Evolutionary conservation across 2,113 vertebrate genomes (phyloP).

Genomic region (Octodon degus): DNA sequence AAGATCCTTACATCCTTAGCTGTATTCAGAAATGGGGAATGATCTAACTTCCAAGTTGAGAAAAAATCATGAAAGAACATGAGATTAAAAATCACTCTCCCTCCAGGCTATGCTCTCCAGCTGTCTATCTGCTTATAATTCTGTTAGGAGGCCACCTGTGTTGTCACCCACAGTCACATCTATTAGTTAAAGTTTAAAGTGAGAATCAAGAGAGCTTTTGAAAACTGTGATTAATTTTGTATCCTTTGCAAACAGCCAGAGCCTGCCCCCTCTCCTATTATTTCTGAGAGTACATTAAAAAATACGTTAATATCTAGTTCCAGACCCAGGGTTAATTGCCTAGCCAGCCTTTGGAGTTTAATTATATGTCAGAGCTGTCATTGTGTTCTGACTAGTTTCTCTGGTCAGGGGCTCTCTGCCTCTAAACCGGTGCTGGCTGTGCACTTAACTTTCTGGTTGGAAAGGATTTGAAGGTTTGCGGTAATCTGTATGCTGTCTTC

Average conservation of each 20-base stretch:
- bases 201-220: slow-evolving; percentile 14
- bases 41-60: background rate
- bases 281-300: slow-evolving; percentile 58
- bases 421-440: background rate
- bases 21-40: background rate
- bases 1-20: background rate
- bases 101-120: background rate
- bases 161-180: background rate
- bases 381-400: background rate
- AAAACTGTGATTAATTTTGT: slow-evolving; percentile 47
- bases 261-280: background rate
- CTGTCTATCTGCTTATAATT: background rate
- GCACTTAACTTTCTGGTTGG: slow-evolving; percentile 11
- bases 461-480: slow-evolving; percentile 37
- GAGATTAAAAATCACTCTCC: background rate
- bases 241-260: slow-evolving; percentile 46
- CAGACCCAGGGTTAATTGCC: slow-evolving; percentile 41
- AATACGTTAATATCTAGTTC: slow-evolving; percentile 59
- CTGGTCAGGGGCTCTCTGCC: background rate
- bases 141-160: background rate
- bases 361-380: slow-evolving; percentile 37
- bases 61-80: background rate
- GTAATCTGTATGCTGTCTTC: background rate
- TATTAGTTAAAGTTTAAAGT: slow-evolving; percentile 34
- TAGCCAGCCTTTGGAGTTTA: slow-evolving; percentile 50